Base-by-base conservation (phyloP, 2,797 vertebrate species). In the Lacerta agilis region DNA sequence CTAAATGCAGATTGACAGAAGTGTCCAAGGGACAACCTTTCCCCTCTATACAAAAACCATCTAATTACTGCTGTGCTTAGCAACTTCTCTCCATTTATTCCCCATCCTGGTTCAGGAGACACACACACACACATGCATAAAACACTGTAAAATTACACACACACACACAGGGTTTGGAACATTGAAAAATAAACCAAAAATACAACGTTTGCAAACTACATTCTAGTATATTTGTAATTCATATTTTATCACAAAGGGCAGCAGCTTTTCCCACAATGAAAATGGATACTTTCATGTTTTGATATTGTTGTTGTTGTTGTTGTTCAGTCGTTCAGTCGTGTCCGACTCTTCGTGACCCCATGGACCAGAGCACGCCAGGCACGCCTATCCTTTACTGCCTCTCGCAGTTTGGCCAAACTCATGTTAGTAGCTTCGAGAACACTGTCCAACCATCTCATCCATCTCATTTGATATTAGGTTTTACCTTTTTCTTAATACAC, bases 1-100 rank as follows among this genome's bases (percentile, higher is more conserved):
- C 83, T 94, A 94, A 96, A 95, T 95, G 91, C 82, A 90, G 94
- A 95, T 92, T 94, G 94, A 95, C 94, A 94, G 92, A 88, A 93
- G 89, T 79, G 81, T 93, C 93, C 90, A 88, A 91, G 92, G 89
- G 91, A 94, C 91, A 91, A 86, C 79, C 94, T 93, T 92, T 91
- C 88, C 89, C 76, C 94, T 88, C 93, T 91, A 87, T 58, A 85
- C 33, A 76, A 92, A 92, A 95, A 94, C 41, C 89, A 41, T 95
- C 94, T 95, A 95, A 96, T 95, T 94, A 92, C 89, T 86, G 76
- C 83, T 94, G 92, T 89, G 90, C 91, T 90, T 93, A 93, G 8
- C 91, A 87, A 83, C 83, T 83, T 94, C 43, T 84, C 88, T 84
- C 43, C n/a, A 6, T 86, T 91, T 73, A n/a, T 61, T 83, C 91